Percentiles rank a stretch among this genome's conserved stretches.
phyloP scores from a whole-genome alignment of 2,888 invertebrate genomes.

The Ptycholaimellus sp. region DNA sequence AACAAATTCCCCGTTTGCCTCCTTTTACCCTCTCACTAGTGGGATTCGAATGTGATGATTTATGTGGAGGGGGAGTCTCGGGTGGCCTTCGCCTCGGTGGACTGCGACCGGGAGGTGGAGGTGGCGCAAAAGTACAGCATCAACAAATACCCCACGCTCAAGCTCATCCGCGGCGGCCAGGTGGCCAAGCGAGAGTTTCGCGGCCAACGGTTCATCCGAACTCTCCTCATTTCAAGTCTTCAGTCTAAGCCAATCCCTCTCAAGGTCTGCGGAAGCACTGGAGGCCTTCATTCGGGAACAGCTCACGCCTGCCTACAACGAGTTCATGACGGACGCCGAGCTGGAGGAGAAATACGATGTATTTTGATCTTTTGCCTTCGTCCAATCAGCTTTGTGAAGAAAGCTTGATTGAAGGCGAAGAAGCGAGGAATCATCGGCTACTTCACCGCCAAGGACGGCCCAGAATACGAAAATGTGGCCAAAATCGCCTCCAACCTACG shows the following conservation, averaged over 20 bases:
- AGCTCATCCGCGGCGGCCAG: slow-evolving; percentile 44
- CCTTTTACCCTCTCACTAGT: slow-evolving; percentile 2
- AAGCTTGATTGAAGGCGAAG: slow-evolving; percentile 32
- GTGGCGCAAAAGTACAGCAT: slow-evolving; percentile 77
- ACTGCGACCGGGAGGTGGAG: slow-evolving; percentile 68
- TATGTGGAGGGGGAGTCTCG: slow-evolving; percentile 14
- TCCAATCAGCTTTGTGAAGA: no score
- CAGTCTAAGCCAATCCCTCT: no score
- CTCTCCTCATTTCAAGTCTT: no score
- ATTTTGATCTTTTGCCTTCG: no score
- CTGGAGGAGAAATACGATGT: slow-evolving; percentile 40
- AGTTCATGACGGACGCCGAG: slow-evolving; percentile 48
- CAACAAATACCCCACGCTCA: slow-evolving; percentile 89
- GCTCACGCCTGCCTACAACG: slow-evolving; percentile 55
- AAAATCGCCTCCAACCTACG: slow-evolving; percentile 61
- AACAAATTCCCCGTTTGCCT: slow-evolving; percentile 40
- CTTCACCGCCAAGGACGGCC: slow-evolving; percentile 40
- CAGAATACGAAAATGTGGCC: slow-evolving; percentile 43
- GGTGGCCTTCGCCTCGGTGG: slow-evolving; percentile 81
- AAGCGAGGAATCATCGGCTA: slow-evolving; percentile 38
- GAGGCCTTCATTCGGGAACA: slow-evolving; percentile 64
- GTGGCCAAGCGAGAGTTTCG: slow-evolving; percentile 31
- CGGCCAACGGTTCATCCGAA: no score
- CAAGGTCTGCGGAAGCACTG: slow-evolving; percentile 74
- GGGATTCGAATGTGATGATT: neutral